Evolutionary conservation across 1,140 invertebrate genomes (phyloP), one percentile per base, ranked within the genome.

Genomic region (Drosophila pachea): DNA sequence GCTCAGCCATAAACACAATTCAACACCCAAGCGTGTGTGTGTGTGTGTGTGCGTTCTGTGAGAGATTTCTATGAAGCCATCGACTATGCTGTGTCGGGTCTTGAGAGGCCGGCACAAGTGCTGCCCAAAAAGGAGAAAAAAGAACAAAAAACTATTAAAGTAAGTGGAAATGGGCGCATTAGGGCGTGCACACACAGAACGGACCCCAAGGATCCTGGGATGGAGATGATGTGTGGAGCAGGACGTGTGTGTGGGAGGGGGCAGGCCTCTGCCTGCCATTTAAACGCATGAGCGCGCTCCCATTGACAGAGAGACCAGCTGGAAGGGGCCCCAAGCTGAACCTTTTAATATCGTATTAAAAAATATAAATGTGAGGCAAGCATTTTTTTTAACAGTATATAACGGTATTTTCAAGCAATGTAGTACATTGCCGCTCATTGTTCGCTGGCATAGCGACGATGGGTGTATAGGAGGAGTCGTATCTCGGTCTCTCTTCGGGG

Each of bases 91-190:
- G 14, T 42, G 14, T 29, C 36, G 5, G 35, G 12, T 43, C 54
- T 60, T 58, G 60, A 69, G 61, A 40, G 53, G 22, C 22, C 31
- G 60, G 61, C 50, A 66, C 49, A 81, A 76, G 77, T 70, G 77
- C 66, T 48, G 70, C 33, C 71, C 33, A 68, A 81, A 81, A 81
- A 64, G 64, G 76, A 67, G 50, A 84, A 66, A 81, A 81, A 59
- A 81, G 61, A 61, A 79, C 64, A 50, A 84, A 66, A 73, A 67
- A 81, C 81, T 84, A 84, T 86, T 81, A 81, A 86, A 77, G 74
- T 81, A 84, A 86, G 82, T 84, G 81, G 76, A 84, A 86, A 77
- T 84, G 76, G 81, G 84, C 81, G 81, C 74, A 86, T 76, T 74
- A 84, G 56, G 61, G 70, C 81, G 74, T 71, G 61, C 69, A 76